Evolutionary conservation across 2,113 vertebrate genomes (phyloP).

Genomic region (Arothron firmamentum): DNA sequence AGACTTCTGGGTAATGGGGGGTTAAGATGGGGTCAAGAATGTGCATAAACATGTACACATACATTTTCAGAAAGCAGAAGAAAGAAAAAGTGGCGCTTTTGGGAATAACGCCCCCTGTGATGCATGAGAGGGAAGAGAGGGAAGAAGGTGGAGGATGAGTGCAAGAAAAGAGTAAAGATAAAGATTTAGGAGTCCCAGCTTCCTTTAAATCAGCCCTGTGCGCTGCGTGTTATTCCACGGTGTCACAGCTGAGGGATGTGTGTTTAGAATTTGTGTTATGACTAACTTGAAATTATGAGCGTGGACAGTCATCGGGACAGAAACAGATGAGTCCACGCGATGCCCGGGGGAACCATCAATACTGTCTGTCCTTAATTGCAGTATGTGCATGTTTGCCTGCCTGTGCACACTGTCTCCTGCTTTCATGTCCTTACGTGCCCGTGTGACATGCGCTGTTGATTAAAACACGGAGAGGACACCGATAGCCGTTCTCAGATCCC

Average conservation of each 20-base stretch:
- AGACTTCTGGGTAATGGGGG: constrained; percentile 41
- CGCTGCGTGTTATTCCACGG: constrained; percentile 73
- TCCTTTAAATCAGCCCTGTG: constrained; percentile 68
- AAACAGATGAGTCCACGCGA: constrained; percentile 73
- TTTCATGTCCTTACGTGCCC: constrained; percentile 47
- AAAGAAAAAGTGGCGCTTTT: constrained; percentile 5
- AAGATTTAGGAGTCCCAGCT: constrained; percentile 69
- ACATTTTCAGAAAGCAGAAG: constrained; percentile 5
- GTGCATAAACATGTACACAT: neutral
- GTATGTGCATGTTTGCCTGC: constrained; percentile 31
- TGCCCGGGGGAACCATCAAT: constrained; percentile 72
- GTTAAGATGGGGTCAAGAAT: constrained; percentile 58
- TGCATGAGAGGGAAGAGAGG: constrained; percentile 11
- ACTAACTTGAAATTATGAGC: constrained; percentile 76
- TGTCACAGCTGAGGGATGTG: constrained; percentile 72
- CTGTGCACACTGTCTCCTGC: constrained; percentile 18
- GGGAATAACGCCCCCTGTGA: no score
- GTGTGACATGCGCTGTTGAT: constrained; percentile 44
- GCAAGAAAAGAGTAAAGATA: constrained; percentile 53
- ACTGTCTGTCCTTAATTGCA: constrained; percentile 47
- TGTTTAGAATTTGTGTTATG: constrained; percentile 80
- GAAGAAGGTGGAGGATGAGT: constrained; percentile 22
- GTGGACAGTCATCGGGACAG: constrained; percentile 63
- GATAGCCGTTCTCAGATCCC: constrained; percentile 56
- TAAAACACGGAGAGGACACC: constrained; percentile 43